Conservation (phyloP, 1,140 invertebrate genomes). For the Dufourea novaeangliae region DNA sequence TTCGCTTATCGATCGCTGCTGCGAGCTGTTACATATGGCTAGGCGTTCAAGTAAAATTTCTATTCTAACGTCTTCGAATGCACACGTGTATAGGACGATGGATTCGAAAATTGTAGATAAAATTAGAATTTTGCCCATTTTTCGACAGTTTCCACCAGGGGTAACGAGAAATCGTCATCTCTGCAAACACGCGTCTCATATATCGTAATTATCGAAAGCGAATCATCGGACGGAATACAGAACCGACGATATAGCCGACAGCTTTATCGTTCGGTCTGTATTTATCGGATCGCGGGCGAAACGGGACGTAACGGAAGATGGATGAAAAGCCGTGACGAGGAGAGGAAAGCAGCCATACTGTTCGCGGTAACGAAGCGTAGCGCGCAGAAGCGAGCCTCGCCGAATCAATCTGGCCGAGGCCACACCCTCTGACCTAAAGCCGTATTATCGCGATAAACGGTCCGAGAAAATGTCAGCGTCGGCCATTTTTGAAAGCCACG, state of each 20-base stretch:
- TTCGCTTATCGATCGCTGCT: too few relatives aligned
- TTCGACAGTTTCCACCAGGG: too few relatives aligned
- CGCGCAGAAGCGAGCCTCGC: constrained; percentile 76
- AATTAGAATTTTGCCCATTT: too few relatives aligned
- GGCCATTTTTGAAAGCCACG: constrained; percentile 37
- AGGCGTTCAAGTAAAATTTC: too few relatives aligned
- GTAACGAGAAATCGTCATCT: background rate
- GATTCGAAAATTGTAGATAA: too few relatives aligned
- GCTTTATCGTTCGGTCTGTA: constrained; percentile 46
- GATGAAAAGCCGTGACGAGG: constrained; percentile 44
- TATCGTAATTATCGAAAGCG: constrained; percentile 53
- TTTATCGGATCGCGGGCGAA: constrained; percentile 40
- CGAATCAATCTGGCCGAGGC: constrained; percentile 79
- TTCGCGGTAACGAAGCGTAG: constrained; percentile 71
- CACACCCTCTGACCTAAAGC: constrained; percentile 81
- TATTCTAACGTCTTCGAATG: too few relatives aligned
- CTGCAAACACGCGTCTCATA: constrained; percentile 10
- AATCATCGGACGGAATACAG: constrained; percentile 33
- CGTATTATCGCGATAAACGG: constrained; percentile 72
- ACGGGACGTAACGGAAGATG: constrained; percentile 43
- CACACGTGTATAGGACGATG: too few relatives aligned
- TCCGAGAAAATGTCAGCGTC: constrained; percentile 70
- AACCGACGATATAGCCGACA: constrained; percentile 17
- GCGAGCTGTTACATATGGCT: too few relatives aligned
- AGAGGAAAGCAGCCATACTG: constrained; percentile 73